Evolutionary conservation across 2,797 vertebrate genomes (phyloP), one percentile per base, ranked within the genome.

Genomic region (Sebastes iracundus): DNA sequence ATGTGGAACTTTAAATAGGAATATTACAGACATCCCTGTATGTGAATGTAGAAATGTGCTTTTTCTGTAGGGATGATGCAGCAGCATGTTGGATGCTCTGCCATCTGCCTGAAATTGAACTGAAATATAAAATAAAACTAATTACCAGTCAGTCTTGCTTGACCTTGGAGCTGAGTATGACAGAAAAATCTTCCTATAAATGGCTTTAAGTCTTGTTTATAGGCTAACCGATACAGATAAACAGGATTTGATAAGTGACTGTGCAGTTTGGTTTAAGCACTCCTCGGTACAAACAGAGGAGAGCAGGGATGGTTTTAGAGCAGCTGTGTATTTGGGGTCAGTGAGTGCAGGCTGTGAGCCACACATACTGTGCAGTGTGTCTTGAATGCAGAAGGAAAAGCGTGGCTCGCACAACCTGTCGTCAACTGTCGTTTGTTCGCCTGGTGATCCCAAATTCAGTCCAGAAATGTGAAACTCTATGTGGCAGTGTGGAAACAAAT

Each of bases 281-380:
- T 32, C n/a, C 18, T 65, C 30, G 79, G 75, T 85, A 56, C 87
- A 56, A 62, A 70, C 14, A 77, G 79, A 83, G 72, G 66, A 35
- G 80, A 79, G 86, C 68, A 63, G 85, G 86, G 87, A 80, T 83
- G 90, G 81, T 80, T n/a, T 77, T 76, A 84, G 88, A 93, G 91
- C 92, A 92, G 89, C 89, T 91, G 88, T 86, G 91, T 83, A 52
- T 86, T 81, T 76, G 87, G 93, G 92, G 93, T 94, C 93, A 93
- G 23, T 69, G 91, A 89, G 93, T 93, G 74, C 91, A 90, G 79
- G 77, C 82, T 72, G 77, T 62, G 83, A 91, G 89, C 83, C 81
- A 79, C 82, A 42, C 86, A 83, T 68, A 81, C 90, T 83, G 88
- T 74, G 82, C 88, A 59, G 73, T 72, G 87, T 90, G 91, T 85